Conservation (phyloP, 2,797 vertebrate genomes). For the Enteromius mattozi region DNA sequence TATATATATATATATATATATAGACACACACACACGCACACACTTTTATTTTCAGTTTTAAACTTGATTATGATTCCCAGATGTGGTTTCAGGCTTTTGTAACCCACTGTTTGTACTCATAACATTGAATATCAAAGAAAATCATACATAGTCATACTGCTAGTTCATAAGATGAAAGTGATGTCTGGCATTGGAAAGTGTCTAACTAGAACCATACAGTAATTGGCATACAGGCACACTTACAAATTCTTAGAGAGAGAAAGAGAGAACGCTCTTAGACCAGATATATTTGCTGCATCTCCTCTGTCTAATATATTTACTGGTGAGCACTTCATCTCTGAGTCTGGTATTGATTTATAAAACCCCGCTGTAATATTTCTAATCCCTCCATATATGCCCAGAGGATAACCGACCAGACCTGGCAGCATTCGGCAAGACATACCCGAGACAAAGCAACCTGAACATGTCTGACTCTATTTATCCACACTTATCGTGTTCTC, state of each 20-base stretch:
- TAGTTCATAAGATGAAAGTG: background rate
- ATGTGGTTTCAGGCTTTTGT: background rate
- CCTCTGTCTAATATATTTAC: conserved; percentile 30
- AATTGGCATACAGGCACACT: background rate
- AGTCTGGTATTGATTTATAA: conserved; percentile 47
- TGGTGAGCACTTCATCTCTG: conserved; percentile 31
- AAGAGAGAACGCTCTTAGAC: background rate
- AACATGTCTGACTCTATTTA: conserved; percentile 17
- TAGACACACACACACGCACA: no score
- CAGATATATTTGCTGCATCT: conserved; percentile 15
- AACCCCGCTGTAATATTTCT: conserved; percentile 28
- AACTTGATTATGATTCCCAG: background rate
- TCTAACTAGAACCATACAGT: background rate
- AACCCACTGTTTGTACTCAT: background rate
- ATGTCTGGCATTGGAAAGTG: background rate
- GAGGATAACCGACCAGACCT: conserved; percentile 25
- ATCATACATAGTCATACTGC: background rate
- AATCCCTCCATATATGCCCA: conserved; percentile 16
- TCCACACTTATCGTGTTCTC: conserved; percentile 2
- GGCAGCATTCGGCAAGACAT: background rate
- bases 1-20: no score
- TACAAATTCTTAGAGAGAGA: conserved; percentile 19
- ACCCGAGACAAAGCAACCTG: conserved; percentile 14
- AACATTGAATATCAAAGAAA: background rate
- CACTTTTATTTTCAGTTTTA: background rate